A percentile compares a stretch with the other conserved stretches of the same genome.
Conservation (phyloP, 2,888 invertebrate species). For the Coecobrya sp. region DNA sequence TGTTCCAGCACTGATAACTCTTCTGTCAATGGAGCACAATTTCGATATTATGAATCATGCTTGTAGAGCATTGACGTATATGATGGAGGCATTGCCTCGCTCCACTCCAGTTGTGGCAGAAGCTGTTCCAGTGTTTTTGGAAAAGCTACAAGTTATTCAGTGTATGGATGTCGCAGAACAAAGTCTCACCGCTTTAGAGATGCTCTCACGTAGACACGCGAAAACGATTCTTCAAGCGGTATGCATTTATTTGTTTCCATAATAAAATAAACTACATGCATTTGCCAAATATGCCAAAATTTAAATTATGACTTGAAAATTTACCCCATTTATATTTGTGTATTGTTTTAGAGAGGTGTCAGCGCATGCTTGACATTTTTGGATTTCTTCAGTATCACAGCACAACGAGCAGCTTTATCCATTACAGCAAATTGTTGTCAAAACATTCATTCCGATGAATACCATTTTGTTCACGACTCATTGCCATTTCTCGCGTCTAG, state of each 20-base stretch:
- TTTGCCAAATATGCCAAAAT: too few species aligned
- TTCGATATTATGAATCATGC: slow-evolving; percentile 99
- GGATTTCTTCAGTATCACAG: slow-evolving; percentile 99
- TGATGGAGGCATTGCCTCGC: slow-evolving; percentile 99
- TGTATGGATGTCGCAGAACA: slow-evolving; percentile 99
- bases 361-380: slow-evolving; percentile 98
- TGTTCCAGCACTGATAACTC: slow-evolving; percentile 96
- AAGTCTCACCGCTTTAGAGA: slow-evolving; percentile 98
- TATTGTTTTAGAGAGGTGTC: slow-evolving; percentile 93
- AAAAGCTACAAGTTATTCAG: slow-evolving; percentile 98
- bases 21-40: slow-evolving; percentile 99
- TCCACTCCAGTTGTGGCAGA: slow-evolving; percentile 98
- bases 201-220: slow-evolving; percentile 98
- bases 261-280: too few species aligned
- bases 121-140: slow-evolving; percentile 98
- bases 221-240: slow-evolving; percentile 98
- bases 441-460: slow-evolving; percentile 97
- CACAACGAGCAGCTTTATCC: slow-evolving; percentile 98
- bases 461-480: slow-evolving; percentile 96
- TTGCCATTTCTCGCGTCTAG: slow-evolving; percentile 93
- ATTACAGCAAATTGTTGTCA: slow-evolving; percentile 99
- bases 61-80: slow-evolving; percentile 98
- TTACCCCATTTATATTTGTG: neutral
- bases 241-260: slow-evolving; percentile 87
- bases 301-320: too few species aligned